Conservation (phyloP, 2,888 invertebrate genomes). For the Lycocerus yunnanus region DNA sequence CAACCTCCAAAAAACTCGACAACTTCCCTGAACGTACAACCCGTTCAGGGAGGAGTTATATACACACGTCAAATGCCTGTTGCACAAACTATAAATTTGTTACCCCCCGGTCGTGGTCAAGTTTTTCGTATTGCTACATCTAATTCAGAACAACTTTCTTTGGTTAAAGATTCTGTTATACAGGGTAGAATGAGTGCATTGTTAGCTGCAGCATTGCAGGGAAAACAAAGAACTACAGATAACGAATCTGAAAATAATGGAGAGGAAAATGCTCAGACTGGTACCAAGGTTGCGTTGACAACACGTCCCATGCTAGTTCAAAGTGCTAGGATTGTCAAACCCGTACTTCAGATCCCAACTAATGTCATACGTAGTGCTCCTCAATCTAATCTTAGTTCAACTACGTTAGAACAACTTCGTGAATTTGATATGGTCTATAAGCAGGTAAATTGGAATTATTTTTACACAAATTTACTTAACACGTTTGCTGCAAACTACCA, state of each 20-base stretch:
- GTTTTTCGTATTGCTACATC: slow-evolving; percentile 55
- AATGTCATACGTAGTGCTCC: slow-evolving; percentile 64
- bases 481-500: not conserved
- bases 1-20: slow-evolving; percentile 42
- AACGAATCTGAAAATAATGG: slow-evolving; percentile 31
- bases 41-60: slow-evolving; percentile 71
- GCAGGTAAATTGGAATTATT: slow-evolving; percentile 52
- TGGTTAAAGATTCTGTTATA: slow-evolving; percentile 56
- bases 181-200: slow-evolving; percentile 58
- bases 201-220: slow-evolving; percentile 56
- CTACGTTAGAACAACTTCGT: slow-evolving; percentile 75
- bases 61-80: slow-evolving; percentile 75
- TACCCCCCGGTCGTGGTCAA: slow-evolving; percentile 56
- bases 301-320: slow-evolving; percentile 60
- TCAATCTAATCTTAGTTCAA: slow-evolving; percentile 72
- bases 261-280: slow-evolving; percentile 33
- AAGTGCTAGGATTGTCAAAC: slow-evolving; percentile 62
- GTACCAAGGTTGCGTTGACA: slow-evolving; percentile 18
- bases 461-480: not conserved
- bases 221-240: slow-evolving; percentile 45
- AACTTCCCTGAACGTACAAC: slow-evolving; percentile 61
- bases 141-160: slow-evolving; percentile 52
- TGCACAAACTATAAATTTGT: slow-evolving; percentile 63
- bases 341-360: slow-evolving; percentile 64
- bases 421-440: slow-evolving; percentile 83